Percentiles rank a stretch among this genome's conserved stretches.
These are phyloP conservation scores for Aradus depressus DNA, from an alignment of 2,888 invertebrate species.

Conservation along the genomic window DNA sequence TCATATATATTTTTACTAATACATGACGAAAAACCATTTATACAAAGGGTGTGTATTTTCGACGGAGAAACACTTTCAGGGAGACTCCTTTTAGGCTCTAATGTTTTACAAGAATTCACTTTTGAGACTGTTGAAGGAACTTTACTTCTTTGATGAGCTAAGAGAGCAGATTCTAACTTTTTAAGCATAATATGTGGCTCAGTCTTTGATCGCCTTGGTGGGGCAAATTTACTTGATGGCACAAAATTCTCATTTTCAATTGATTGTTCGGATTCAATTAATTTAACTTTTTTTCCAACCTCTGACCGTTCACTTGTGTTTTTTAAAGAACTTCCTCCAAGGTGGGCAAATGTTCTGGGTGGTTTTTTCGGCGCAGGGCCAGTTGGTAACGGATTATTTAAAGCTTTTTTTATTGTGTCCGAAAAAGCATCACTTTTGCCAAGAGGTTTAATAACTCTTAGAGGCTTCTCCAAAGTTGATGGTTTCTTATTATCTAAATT, in stretches of 20 bases:
- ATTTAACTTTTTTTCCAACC: too few relatives aligned
- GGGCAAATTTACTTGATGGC: slow-evolving; percentile 1
- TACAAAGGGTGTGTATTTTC: slow-evolving; percentile 4
- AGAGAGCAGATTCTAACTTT: slow-evolving; percentile 49
- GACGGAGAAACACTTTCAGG: neutral
- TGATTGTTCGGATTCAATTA: too few relatives aligned
- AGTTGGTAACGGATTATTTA: slow-evolving; percentile 53
- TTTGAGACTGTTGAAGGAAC: neutral
- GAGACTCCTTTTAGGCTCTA: neutral
- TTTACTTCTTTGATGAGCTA: slow-evolving; percentile 38
- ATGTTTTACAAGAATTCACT: neutral
- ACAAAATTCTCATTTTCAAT: slow-evolving; percentile 9
- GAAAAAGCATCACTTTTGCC: slow-evolving; percentile 32
- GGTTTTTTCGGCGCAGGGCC: slow-evolving; percentile 69
- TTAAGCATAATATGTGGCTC: slow-evolving; percentile 51
- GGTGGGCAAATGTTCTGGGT: slow-evolving; percentile 47
- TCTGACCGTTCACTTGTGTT: too few relatives aligned
- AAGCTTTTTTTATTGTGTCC: slow-evolving; percentile 52
- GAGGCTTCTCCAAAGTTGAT: neutral
- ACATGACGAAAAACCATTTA: slow-evolving; percentile 12
- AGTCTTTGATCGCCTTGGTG: slow-evolving; percentile 31
- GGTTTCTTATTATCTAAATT: too few relatives aligned
- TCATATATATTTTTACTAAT: slow-evolving; percentile 21
- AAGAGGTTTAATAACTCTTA: neutral
- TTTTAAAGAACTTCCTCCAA: slow-evolving; percentile 6